Percentiles rank a stretch among this genome's conserved stretches.
phyloP scores from a whole-genome alignment of 2,888 invertebrate species.

The Hirudinaria manillensis region DNA sequence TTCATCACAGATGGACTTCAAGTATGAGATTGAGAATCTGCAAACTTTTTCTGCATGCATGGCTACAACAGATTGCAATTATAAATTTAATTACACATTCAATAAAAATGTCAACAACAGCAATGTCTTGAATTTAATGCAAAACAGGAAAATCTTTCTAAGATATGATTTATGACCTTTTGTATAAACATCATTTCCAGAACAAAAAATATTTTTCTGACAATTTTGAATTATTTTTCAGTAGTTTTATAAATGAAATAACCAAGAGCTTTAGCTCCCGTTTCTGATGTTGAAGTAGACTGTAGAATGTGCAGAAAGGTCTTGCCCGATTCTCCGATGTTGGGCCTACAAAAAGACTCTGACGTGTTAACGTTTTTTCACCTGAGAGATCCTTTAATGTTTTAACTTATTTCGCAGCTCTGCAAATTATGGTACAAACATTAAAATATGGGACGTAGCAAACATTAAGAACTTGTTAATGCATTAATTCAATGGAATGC shows the following conservation, averaged over 20 bases:
- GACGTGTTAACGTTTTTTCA: no score
- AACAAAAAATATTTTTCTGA: no score
- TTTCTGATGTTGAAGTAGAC: constrained; percentile 2
- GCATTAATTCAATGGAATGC: neutral
- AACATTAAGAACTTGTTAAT: neutral
- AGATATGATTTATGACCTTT: no score
- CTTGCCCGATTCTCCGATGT: neutral
- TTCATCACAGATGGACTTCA: neutral
- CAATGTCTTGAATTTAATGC: neutral
- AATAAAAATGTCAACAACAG: neutral
- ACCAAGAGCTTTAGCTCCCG: constrained; percentile 2
- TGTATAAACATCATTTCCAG: no score
- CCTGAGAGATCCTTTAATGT: no score
- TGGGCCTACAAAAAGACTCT: neutral
- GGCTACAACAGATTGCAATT: neutral
- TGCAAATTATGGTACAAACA: no score
- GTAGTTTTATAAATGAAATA: neutral
- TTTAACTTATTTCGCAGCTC: no score
- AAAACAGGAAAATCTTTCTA: no score
- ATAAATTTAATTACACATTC: neutral
- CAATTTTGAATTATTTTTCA: neutral
- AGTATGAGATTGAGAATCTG: neutral
- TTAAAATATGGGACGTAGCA: no score
- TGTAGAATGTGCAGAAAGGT: constrained; percentile 16
- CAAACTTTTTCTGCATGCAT: constrained; percentile 6